Base-by-base conservation (phyloP, 2,888 invertebrate genomes). In the Agrotis exclamationis region DNA sequence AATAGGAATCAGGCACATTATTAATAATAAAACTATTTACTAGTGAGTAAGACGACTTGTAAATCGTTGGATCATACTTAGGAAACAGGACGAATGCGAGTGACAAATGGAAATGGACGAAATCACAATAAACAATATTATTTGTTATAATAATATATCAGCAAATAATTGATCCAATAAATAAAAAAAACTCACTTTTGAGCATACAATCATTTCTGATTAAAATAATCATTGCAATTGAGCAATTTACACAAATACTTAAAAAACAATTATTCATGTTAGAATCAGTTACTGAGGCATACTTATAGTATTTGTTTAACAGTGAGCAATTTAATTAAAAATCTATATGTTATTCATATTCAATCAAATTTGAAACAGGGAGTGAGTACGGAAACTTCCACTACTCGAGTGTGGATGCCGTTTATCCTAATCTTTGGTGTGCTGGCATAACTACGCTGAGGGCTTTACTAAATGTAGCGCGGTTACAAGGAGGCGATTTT, bases 1-100 rank as follows among this genome's bases (percentile, higher is more conserved):
- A 95, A 94, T 95, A 96, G 96, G 96, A 96, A 96, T 96, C 96
- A 95, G 96, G 95, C 95, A 95, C 94, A 94, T 94, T 93, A 93
- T 90, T 88, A 91, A 87, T 88, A 85, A 84, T 85, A 83, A 75
- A 85, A 91, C 89, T 93, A 95, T 92, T 87, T 84, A 90, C 92
- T 94, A 94, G 88, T 92, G 92, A 93, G 92, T 93, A 85, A 85
- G 82, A 86, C 76, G 75, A 83, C 86, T 81, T 86, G 86, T 87
- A 88, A 89, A 85, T 89, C 84, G 84, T 88, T 86, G 82, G 84
- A 88, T 83, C 74, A 76, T 82, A 82, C 79, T 80, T 82, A 85
- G 71, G 68, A 75, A 75, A 74, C 72, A 80, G 83, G 80, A 79
- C 77, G 79, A 81, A 86, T 83, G 76, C 70, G 71, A 79, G 84